These are phyloP conservation scores for Phyllostomus hastatus DNA, from an alignment of 2,113 vertebrate genomes.

Conservation along the genomic window DNA sequence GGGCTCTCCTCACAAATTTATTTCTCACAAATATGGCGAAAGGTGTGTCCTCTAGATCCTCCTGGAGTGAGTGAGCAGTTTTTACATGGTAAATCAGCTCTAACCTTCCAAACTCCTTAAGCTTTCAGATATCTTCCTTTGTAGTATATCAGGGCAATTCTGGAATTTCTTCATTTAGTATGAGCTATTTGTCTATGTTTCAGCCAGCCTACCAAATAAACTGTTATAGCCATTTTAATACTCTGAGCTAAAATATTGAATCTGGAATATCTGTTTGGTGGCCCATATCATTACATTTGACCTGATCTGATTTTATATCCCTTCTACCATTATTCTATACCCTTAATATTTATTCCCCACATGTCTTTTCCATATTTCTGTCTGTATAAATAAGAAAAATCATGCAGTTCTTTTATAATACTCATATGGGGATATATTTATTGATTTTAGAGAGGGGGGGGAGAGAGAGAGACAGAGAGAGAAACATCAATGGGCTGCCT, in stretches of 20 bases:
- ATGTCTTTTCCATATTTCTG: background rate
- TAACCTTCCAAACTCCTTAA: background rate
- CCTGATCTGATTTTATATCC: background rate
- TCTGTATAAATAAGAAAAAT: background rate
- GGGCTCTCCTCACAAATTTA: background rate
- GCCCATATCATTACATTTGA: background rate
- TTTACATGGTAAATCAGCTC: background rate
- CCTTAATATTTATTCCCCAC: background rate
- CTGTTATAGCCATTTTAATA: background rate
- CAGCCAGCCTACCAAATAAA: background rate
- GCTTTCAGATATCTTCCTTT: background rate
- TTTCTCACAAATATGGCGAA: background rate
- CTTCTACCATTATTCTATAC: background rate
- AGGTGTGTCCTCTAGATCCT: background rate
- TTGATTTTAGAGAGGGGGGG: too few relatives aligned
- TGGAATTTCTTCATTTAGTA: background rate
- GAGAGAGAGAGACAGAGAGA: too few relatives aligned
- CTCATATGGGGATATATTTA: too few relatives aligned
- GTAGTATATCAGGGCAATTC: background rate
- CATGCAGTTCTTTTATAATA: too few relatives aligned
- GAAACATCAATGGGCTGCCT: too few relatives aligned
- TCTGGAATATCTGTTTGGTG: background rate
- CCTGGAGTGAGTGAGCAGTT: background rate
- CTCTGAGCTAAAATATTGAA: background rate
- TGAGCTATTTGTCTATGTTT: background rate